Percentiles rank a stretch among this genome's conserved stretches.
Evolutionary conservation across 2,888 invertebrate genomes (phyloP).

Genomic region (Thymelicus sylvestris): DNA sequence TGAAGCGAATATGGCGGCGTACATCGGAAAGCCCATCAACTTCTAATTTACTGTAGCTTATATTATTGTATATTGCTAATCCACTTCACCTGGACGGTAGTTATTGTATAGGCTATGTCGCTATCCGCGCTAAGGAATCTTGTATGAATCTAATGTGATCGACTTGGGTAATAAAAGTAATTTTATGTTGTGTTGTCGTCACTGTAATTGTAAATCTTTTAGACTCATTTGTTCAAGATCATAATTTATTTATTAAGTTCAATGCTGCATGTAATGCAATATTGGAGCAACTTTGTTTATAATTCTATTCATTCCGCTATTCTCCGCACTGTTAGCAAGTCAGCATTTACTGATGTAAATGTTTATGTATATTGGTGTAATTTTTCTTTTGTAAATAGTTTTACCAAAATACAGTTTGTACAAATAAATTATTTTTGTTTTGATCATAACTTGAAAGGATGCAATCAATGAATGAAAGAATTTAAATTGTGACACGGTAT

Average conservation of each 20-base stretch:
- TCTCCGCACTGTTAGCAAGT: slow-evolving; percentile 43
- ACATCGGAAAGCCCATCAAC: slow-evolving; percentile 98
- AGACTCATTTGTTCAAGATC: slow-evolving; percentile 20
- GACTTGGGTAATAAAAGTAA: slow-evolving; percentile 47
- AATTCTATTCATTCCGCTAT: slow-evolving; percentile 62
- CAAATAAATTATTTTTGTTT: slow-evolving; percentile 38
- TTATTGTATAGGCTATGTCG: slow-evolving; percentile 47
- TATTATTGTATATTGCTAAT: slow-evolving; percentile 50
- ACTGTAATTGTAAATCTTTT: slow-evolving; percentile 33
- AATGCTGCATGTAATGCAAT: slow-evolving; percentile 30
- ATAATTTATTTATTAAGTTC: slow-evolving; percentile 34
- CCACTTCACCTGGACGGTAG: slow-evolving; percentile 51
- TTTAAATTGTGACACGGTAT: slow-evolving; percentile 20
- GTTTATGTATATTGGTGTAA: slow-evolving; percentile 62
- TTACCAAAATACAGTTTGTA: slow-evolving; percentile 56
- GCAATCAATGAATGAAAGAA: slow-evolving; percentile 30
- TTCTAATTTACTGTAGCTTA: slow-evolving; percentile 84
- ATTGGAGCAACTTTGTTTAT: slow-evolving; percentile 40
- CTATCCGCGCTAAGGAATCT: slow-evolving; percentile 62
- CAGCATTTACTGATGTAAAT: slow-evolving; percentile 66
- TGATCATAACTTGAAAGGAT: slow-evolving; percentile 25
- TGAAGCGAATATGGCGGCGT: slow-evolving; percentile 98
- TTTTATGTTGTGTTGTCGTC: slow-evolving; percentile 38
- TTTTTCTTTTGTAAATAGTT: slow-evolving; percentile 78
- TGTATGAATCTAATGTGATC: slow-evolving; percentile 74